Percentiles rank a stretch among this genome's conserved stretches.
Conservation (phyloP, 2,113 vertebrate genomes). For the Pandion haliaetus region DNA sequence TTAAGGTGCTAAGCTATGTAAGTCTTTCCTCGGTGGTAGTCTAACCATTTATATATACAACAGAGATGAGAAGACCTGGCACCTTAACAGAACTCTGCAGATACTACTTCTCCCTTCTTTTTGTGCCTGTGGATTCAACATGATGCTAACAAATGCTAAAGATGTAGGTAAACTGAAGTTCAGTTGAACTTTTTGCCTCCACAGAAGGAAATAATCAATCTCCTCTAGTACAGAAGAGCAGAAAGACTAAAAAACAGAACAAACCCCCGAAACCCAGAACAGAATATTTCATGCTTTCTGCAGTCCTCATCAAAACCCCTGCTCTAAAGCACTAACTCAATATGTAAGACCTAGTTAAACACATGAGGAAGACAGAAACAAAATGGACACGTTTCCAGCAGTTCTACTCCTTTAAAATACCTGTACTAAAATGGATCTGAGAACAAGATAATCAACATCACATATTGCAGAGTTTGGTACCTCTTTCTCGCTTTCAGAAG, state of each 20-base stretch:
- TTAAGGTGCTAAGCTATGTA: not conserved
- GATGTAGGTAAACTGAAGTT: not conserved
- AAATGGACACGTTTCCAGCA: accelerated
- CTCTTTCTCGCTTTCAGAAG: not conserved
- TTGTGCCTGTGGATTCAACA: not conserved
- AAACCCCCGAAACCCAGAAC: no score
- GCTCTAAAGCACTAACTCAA: no score
- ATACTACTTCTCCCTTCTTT: not conserved
- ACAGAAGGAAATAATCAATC: not conserved
- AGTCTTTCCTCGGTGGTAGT: no score
- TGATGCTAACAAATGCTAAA: not conserved
- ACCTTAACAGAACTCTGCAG: no score
- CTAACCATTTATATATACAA: not conserved
- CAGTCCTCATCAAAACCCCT: not conserved
- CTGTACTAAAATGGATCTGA: accelerated
- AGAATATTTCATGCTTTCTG: not conserved
- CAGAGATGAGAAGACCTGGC: not conserved
- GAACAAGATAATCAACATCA: not conserved
- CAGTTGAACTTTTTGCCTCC: not conserved
- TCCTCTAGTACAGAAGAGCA: not conserved
- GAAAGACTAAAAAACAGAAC: not conserved
- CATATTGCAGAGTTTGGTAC: accelerated
- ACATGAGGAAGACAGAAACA: not conserved
- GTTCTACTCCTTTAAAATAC: accelerated
- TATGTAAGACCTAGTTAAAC: no score